These are phyloP conservation scores for Planococcus citri DNA, from an alignment of 1,140 invertebrate species.

Conservation along the genomic window DNA sequence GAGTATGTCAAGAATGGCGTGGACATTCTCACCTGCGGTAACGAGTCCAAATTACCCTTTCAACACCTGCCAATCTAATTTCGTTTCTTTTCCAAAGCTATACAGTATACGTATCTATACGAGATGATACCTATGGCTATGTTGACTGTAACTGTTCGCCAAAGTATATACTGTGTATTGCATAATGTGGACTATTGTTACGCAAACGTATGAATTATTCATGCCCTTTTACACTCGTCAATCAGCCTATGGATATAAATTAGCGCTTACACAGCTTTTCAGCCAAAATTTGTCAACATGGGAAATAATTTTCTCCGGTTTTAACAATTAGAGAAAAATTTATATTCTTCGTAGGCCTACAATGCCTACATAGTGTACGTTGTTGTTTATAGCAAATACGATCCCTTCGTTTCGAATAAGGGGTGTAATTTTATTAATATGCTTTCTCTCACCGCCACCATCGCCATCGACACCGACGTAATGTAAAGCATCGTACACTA, in stretches of 20 bases:
- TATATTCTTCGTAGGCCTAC: no score
- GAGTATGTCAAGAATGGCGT: background rate
- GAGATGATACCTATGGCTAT: no score
- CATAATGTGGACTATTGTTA: background rate
- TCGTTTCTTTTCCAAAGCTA: no score
- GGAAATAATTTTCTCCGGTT: no score
- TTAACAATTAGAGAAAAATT: no score
- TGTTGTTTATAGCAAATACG: background rate
- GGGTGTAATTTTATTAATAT: background rate
- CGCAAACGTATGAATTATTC: background rate
- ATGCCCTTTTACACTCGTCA: background rate
- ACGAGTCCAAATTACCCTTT: conserved; percentile 4
- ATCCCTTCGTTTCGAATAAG: background rate
- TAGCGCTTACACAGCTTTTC: no score
- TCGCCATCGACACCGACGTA: background rate
- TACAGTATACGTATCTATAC: no score
- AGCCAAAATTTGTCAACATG: no score
- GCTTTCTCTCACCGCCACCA: background rate
- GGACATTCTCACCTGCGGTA: conserved; percentile 12
- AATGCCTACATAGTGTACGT: no score
- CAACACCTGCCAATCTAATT: conserved; percentile 17
- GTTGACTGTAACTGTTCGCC: no score
- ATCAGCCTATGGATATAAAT: background rate
- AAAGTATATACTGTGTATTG: background rate
- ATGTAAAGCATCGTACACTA: no score